A percentile compares a stretch with the other conserved stretches of the same genome.
These are phyloP conservation scores for Ophion obscuratus DNA, from an alignment of 2,888 invertebrate genomes.

Conservation along the genomic window DNA sequence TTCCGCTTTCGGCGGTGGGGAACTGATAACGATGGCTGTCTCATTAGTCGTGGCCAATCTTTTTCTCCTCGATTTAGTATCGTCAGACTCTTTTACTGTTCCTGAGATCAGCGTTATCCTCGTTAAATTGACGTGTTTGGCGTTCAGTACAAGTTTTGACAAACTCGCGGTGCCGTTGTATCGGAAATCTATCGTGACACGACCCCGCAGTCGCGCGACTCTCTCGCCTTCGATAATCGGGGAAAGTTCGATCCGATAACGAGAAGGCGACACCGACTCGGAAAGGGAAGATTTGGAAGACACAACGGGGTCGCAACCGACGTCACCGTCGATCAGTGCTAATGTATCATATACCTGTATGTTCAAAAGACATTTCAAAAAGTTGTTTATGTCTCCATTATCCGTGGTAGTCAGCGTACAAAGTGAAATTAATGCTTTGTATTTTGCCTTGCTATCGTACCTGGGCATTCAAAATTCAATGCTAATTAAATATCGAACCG, in stretches of 20 bases:
- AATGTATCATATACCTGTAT: constrained; percentile 71
- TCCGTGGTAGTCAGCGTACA: not conserved
- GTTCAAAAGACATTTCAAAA: constrained; percentile 11
- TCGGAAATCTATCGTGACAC: constrained; percentile 73
- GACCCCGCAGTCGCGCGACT: constrained; percentile 72
- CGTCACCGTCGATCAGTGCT: constrained; percentile 71
- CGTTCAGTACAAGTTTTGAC: constrained; percentile 73
- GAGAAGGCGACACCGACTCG: constrained; percentile 73
- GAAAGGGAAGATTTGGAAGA: constrained; percentile 69
- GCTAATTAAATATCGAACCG: too few species aligned
- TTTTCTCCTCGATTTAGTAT: constrained; percentile 50
- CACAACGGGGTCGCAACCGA: constrained; percentile 66
- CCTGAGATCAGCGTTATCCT: constrained; percentile 49
- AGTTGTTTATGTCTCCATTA: not conserved
- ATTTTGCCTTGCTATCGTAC: too few species aligned
- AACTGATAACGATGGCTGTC: not conserved
- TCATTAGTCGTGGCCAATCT: constrained; percentile 51
- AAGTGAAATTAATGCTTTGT: not conserved
- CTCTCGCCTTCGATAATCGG: constrained; percentile 69
- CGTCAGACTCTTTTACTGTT: not conserved
- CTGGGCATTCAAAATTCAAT: too few species aligned
- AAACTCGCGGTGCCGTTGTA: constrained; percentile 70
- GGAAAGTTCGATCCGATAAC: constrained; percentile 74
- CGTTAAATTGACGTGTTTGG: constrained; percentile 72
- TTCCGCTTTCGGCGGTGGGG: not conserved